Base-by-base conservation (phyloP, 2,888 invertebrate species). In the Fabriciana adippe region DNA sequence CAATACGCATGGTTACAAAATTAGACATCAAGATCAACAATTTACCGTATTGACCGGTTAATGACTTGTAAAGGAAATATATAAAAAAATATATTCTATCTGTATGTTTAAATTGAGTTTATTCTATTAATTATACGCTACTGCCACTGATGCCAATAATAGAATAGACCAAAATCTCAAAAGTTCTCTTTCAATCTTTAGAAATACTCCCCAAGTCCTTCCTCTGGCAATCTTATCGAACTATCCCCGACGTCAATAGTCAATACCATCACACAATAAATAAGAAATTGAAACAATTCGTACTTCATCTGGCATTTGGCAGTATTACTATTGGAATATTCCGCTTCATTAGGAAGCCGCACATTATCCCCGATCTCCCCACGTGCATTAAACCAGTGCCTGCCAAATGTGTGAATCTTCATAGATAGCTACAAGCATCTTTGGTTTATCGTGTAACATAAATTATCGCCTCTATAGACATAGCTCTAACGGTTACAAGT, bases 341-440 rank as follows among this genome's bases (percentile, higher is more conserved):
- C 72, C 75, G 69, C 81, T 89, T 89, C 90, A 91, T 90, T 86
- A 91, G 91, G 91, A 91, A 88, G 89, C 86, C 78, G 81, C 89
- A 81, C 82, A 90, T 91, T 90, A 91, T 81, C 74, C 79, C 74
- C 78, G 72, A 73, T 72, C 75, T 77, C 79, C 81, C 83, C 89
- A 87, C 86, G 85, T 83, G 85, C 75, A 74, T 70, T 69, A 71
- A 48, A 72, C 71, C 83, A 82, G 85, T 84, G 75, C 76, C 78
- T 73, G 78, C 76, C 81, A 80, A 84, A 85, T 81, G 66, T 69
- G 21, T 65, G 51, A 53, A 59, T 59, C 59, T 59, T 59, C 59
- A 59, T 26, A 59, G 45, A 16, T 11, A 26, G 54, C 62, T 54
- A 59, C 45, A 55, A 59, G 47, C 45, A 21, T 50, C 16, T 18